Base-by-base conservation (phyloP, 1,140 invertebrate species). In the Epicauta chinensis region DNA sequence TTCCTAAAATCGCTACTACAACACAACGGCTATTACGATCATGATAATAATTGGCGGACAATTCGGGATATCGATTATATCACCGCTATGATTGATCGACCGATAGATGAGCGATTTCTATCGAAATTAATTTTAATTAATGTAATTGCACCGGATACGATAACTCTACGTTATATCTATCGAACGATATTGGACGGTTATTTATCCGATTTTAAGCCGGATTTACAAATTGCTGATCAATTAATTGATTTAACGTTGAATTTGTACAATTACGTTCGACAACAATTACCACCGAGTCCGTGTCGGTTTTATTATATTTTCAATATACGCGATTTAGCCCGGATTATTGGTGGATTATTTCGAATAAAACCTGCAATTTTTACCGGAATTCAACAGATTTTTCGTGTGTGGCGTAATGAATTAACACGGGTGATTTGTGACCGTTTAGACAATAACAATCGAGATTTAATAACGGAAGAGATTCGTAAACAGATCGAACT, bases 251-350 rank as follows among this genome's bases (percentile, higher is more conserved):
- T 91, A 72, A 93, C 87, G 0, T 72, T 94, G 44, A 77, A 85
- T 31, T 71, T 94, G n/a, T 95, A 93, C 64, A 84, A 89, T 79
- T 74, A 79, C 44, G 77, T 89, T 29, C 81, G 87, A 42, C 73
- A 76, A 12, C 83, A 91, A 56, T 67, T 95, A 42, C 87, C 90
- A n/a, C 90, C 91, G 12, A 94, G 90, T 0, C 93, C 93, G 3
- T 86, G 84, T 3, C 94, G 91, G 69, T 95, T 95, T 73, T 91
- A 95, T 70, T 95, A 95, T 70, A 90, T 93, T 51, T 96, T 94
- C 72, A 95, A 94, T 69, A 78, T 95, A 70, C 79, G 91, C 53
- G 92, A 96, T 75, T 72, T 96, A 39, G 92, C 89, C 1, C 79
- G 89, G 40, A 83, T 94, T 16, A 83, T 81, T 51, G 81, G 81